phyloP scores from a whole-genome alignment of 2,888 invertebrate species.

The Eupsilia transversa region DNA sequence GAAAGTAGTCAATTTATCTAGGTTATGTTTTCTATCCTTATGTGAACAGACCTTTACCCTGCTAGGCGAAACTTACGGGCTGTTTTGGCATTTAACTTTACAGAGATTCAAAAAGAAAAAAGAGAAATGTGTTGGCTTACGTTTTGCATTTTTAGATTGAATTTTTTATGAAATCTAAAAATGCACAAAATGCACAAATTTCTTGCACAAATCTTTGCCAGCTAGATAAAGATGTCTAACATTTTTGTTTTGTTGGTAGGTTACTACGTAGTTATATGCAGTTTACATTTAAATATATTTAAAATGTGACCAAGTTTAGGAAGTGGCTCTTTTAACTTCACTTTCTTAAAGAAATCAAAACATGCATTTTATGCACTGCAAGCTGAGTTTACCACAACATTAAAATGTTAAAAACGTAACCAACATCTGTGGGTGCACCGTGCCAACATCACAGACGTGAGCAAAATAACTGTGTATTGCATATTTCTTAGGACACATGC shows the following conservation, averaged over 20 bases:
- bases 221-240: background rate
- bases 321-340: background rate
- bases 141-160: background rate
- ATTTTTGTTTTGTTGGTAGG: background rate
- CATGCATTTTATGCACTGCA: slow-evolving; percentile 4
- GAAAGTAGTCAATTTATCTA: background rate
- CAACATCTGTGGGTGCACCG: slow-evolving; percentile 26
- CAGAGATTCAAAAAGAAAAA: too few relatives aligned
- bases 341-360: background rate
- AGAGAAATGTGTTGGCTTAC: background rate
- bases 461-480: slow-evolving; percentile 42
- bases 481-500: slow-evolving; percentile 21
- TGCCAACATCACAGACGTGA: slow-evolving; percentile 48
- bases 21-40: background rate
- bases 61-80: background rate
- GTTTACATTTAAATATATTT: background rate
- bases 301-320: background rate
- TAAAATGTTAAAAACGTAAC: slow-evolving; percentile 41
- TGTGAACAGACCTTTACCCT: too few relatives aligned
- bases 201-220: background rate
- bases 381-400: slow-evolving; percentile 20
- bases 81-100: background rate
- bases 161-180: too few relatives aligned
- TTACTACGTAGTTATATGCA: background rate
- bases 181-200: too few relatives aligned